A percentile compares a stretch with the other conserved stretches of the same genome.
phyloP scores from a whole-genome alignment of 1,140 invertebrate genomes.

The Neodiprion pinetum region DNA sequence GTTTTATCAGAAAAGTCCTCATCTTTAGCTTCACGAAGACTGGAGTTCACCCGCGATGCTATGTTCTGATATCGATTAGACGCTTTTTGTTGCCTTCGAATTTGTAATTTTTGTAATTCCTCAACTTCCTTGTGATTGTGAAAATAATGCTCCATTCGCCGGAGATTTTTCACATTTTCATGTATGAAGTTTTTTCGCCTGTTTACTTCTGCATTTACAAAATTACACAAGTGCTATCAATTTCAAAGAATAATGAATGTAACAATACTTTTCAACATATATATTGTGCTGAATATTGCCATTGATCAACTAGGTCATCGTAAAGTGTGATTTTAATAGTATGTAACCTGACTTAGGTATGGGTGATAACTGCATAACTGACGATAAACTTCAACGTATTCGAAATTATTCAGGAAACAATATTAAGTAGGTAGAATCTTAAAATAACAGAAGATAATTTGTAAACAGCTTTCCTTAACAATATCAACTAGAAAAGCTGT shows the following conservation, averaged over 20 bases:
- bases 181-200: slow-evolving; percentile 57
- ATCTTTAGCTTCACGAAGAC: slow-evolving; percentile 22
- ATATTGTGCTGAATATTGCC: neutral
- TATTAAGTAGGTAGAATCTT: slow-evolving; percentile 6
- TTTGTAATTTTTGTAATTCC: slow-evolving; percentile 36
- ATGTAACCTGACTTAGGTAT: neutral
- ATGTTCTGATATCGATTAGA: slow-evolving; percentile 38
- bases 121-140: slow-evolving; percentile 39
- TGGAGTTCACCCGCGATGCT: slow-evolving; percentile 31
- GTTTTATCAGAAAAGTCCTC: slow-evolving; percentile 11
- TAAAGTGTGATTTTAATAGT: neutral
- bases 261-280: slow-evolving; percentile 13
- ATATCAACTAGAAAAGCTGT: too few relatives aligned
- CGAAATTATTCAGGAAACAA: neutral
- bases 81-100: slow-evolving; percentile 28
- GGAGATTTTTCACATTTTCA: slow-evolving; percentile 56
- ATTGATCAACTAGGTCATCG: neutral
- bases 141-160: slow-evolving; percentile 49
- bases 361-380: too few relatives aligned
- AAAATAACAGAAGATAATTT: neutral
- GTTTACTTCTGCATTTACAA: slow-evolving; percentile 43
- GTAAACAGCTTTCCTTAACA: too few relatives aligned
- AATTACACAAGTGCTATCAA: slow-evolving; percentile 16
- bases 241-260: slow-evolving; percentile 8
- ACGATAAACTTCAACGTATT: neutral